These are phyloP conservation scores for Gryon sp. DNA, from an alignment of 1,140 invertebrate genomes.

Conservation along the genomic window DNA sequence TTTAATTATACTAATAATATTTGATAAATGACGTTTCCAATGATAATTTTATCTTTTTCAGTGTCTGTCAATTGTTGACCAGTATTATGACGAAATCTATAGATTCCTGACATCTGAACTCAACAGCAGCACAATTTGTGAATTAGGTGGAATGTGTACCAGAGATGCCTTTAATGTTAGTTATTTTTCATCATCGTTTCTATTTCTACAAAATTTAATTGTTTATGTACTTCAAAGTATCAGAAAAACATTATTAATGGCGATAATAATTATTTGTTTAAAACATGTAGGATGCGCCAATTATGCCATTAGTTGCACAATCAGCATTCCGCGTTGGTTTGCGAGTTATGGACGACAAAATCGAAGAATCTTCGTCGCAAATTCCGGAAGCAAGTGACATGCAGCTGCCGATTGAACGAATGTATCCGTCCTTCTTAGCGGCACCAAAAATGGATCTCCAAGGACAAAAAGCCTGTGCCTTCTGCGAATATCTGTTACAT, in stretches of 20 bases:
- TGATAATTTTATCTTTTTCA: conserved; percentile 64
- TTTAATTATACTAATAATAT: too few relatives aligned
- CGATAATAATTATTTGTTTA: background rate
- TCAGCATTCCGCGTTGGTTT: conserved; percentile 73
- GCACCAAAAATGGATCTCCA: conserved; percentile 59
- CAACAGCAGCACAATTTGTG: conserved; percentile 85
- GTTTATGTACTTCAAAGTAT: too few relatives aligned
- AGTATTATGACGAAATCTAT: conserved; percentile 89
- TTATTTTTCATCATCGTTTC: background rate
- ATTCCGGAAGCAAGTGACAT: conserved; percentile 73
- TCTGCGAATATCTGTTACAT: conserved; percentile 91
- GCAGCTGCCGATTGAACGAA: conserved; percentile 84
- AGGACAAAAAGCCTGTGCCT: conserved; percentile 82
- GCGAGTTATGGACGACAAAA: conserved; percentile 69
- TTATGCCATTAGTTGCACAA: conserved; percentile 80
- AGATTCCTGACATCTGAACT: conserved; percentile 84
- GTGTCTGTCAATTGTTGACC: conserved; percentile 84
- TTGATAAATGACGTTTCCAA: background rate
- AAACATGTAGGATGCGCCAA: conserved; percentile 74
- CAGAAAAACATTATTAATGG: too few relatives aligned
- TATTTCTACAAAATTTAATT: too few relatives aligned
- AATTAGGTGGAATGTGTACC: conserved; percentile 86
- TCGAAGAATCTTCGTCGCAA: conserved; percentile 56
- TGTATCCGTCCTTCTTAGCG: conserved; percentile 76
- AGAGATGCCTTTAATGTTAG: conserved; percentile 65